Evolutionary conservation across 2,113 vertebrate genomes (phyloP), one percentile per base, ranked within the genome.

Genomic region (Aplodontia rufa): DNA sequence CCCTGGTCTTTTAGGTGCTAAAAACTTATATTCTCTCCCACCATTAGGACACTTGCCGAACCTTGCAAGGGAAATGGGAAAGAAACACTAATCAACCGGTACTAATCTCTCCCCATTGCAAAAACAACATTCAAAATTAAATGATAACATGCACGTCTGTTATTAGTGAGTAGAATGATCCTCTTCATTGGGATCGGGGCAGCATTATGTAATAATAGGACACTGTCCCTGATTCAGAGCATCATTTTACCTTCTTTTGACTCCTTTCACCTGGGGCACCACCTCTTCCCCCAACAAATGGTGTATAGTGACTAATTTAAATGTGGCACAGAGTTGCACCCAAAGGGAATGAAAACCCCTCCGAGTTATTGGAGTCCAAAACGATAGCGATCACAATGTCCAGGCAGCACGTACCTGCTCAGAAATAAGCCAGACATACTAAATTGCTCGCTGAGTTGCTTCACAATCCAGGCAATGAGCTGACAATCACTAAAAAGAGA

Each of bases 401-500:
- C 47, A 66, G 55, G 40, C 47, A 51, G 81, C 40, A 71, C 12
- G 22, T 4, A 55, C 37, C 35, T 71, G 37, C 28, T 86, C 45
- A 83, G 74, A 82, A 84, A 92, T 69, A 92, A 96, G 72, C 32
- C 80, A 90, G 28, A 76, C 69, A 71, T 32, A n/a, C 51, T 87
- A 64, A 90, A 60, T 60, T 60, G 55, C 58, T 60, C 28, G 28
- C 49, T 42, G 84, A 64, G 66, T 86, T 86, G 49, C 22, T 97
- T 86, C 89, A 32, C 22, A 83, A 76, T 8, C 87, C 66, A 91
- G 37, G 28, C 60, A 71, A 60, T 75, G 93, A 93, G 75, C 74
- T 47, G 82, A 78, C 64, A 47, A 37, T 78, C 53, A 51, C 35
- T 12, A 4, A 91, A 66, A 93, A 90, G 68, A 51, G 60, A 62